These are phyloP conservation scores for Empidonax traillii DNA, from an alignment of 2,113 vertebrate genomes.

Conservation along the genomic window DNA sequence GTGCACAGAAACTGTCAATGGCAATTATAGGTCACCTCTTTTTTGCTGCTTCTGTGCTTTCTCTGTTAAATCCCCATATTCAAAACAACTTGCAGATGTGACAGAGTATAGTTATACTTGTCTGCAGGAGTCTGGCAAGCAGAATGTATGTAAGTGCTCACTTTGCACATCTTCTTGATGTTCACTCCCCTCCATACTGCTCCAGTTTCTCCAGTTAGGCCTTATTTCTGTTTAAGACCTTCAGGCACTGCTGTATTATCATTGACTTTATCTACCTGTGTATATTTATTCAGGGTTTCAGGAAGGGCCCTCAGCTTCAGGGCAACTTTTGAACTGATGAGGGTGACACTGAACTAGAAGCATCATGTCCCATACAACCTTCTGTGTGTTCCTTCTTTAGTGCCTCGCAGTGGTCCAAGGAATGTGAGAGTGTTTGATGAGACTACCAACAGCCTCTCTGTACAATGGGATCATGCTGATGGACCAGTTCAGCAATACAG, in stretches of 20 bases:
- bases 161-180: background rate
- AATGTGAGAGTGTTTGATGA: conserved; percentile 90
- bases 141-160: background rate
- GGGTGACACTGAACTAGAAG: background rate
- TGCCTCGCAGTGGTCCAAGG: conserved; percentile 88
- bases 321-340: background rate
- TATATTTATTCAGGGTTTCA: background rate
- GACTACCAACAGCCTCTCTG: conserved; percentile 90
- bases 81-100: background rate
- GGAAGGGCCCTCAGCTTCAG: background rate
- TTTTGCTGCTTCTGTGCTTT: background rate
- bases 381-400: conserved; percentile 68
- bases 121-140: background rate
- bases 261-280: background rate
- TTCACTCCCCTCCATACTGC: background rate
- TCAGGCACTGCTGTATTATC: background rate
- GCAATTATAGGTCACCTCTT: background rate
- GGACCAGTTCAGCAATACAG: conserved; percentile 92
- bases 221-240: background rate
- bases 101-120: background rate
- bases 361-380: background rate
- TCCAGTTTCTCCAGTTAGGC: background rate
- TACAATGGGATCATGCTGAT: conserved; percentile 95
- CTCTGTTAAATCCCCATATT: background rate
- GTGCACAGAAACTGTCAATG: background rate